Percentiles rank a stretch among this genome's conserved stretches.
Conservation (phyloP, 2,888 invertebrate genomes). For the Tenodera sinensis region DNA sequence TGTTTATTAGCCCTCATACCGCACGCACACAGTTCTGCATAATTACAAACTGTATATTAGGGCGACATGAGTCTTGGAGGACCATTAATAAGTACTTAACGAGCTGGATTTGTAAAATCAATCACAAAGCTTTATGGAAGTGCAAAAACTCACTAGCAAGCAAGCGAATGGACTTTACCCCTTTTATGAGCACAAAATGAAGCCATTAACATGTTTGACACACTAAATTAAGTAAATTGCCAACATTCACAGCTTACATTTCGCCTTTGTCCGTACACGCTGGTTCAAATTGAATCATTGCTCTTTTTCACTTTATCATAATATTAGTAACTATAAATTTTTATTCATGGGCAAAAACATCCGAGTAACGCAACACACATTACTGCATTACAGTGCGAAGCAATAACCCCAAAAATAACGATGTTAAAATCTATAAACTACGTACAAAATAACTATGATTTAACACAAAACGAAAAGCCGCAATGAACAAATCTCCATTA, state of each 20-base stretch:
- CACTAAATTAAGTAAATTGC: neutral
- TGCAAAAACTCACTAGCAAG: too few relatives aligned
- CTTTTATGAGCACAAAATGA: neutral
- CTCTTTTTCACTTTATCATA: neutral
- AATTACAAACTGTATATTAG: too few relatives aligned
- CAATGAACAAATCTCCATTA: neutral
- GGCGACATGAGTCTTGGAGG: neutral
- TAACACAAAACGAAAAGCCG: neutral
- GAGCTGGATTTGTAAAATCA: neutral
- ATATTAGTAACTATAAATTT: neutral
- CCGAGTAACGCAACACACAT: neutral
- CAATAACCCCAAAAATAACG: neutral
- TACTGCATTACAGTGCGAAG: too few relatives aligned
- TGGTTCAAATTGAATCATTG: neutral
- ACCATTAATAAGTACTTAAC: neutral
- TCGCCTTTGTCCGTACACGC: neutral
- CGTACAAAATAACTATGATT: neutral
- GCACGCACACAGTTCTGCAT: too few relatives aligned
- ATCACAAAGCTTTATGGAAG: neutral
- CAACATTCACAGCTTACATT: neutral
- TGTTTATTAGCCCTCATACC: too few relatives aligned
- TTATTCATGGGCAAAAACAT: neutral
- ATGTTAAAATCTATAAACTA: neutral
- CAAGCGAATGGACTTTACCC: neutral
- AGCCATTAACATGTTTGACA: neutral